Evolutionary conservation across 2,888 invertebrate genomes (phyloP), one percentile per base, ranked within the genome.

Genomic region (Charanyca ferruginea): DNA sequence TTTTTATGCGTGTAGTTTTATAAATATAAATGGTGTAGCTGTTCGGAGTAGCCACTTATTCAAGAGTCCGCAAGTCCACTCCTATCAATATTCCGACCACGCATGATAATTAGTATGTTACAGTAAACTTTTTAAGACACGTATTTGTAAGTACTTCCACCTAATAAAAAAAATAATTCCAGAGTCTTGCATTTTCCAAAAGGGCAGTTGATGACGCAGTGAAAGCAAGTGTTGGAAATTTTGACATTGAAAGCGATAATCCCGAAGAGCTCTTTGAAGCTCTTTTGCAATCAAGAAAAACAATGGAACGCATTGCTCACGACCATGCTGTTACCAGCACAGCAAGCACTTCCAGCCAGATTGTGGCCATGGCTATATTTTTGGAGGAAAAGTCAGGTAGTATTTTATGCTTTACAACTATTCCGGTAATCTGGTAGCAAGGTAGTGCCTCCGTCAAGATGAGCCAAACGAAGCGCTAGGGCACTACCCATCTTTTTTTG

Each of bases 341-440:
- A 1, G 95, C 94, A 0, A 96, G 96, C 66, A 90, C 96, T 0
- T 89, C 93, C 62, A 96, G 94, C 59, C 96, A 97, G 85, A 89
- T 96, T 7, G 83, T 97, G 1, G 93, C 96, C 1, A 96, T 97
- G 95, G 89, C 87, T 23, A 85, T 96, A 11, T 85, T 97, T 35
- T 80, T 96, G 25, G 96, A 96, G 81, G 95, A 95, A 32, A 89
- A 89, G 49, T 77, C 92, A 73, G 96, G 96, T 96, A 81, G 66
- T n/a, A 22, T 3, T 35, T 28, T 7, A 18, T 16, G 11, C 0
- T 28, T 11, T 45, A 16, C 16, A n/a, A n/a, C n/a, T n/a, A n/a
- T n/a, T n/a, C n/a, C n/a, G n/a, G n/a, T n/a, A n/a, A n/a, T n/a
- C n/a, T n/a, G n/a, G n/a, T n/a, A n/a, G n/a, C n/a, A n/a, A n/a